These are phyloP conservation scores for Recurvirostra avosetta DNA, from an alignment of 2,113 vertebrate genomes.

Conservation along the genomic window DNA sequence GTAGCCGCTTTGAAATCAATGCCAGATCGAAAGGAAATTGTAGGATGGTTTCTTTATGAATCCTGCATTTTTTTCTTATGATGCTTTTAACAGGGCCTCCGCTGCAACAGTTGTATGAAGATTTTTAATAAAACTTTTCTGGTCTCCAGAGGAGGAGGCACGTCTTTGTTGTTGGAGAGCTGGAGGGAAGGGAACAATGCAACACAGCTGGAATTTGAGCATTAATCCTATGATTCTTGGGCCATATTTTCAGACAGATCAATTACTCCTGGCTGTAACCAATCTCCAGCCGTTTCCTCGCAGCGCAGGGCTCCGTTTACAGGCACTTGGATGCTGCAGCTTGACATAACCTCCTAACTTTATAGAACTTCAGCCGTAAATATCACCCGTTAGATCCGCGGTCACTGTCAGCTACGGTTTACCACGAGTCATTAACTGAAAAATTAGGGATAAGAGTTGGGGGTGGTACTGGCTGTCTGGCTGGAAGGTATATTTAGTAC, in stretches of 20 bases:
- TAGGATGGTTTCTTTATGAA: conserved; percentile 71
- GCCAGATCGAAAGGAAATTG: conserved; percentile 74
- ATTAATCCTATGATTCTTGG: conserved; percentile 71
- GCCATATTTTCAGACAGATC: conserved; percentile 75
- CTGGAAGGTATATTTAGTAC: neutral
- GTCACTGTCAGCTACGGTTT: conserved; percentile 1
- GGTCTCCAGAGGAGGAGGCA: conserved; percentile 73
- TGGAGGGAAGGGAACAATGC: conserved; percentile 72
- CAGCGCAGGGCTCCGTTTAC: conserved; percentile 43
- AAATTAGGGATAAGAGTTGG: conserved; percentile 13
- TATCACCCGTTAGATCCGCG: conserved; percentile 2
- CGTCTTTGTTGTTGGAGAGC: conserved; percentile 76
- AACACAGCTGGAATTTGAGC: conserved; percentile 70
- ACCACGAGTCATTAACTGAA: conserved; percentile 34
- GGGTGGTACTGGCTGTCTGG: neutral
- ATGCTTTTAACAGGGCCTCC: conserved; percentile 66
- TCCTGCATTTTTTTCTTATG: conserved; percentile 54
- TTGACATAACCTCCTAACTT: conserved; percentile 61
- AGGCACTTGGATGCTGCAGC: conserved; percentile 53
- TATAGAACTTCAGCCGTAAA: conserved; percentile 52
- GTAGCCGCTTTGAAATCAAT: conserved; percentile 74
- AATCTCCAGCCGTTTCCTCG: conserved; percentile 65
- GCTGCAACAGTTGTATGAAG: conserved; percentile 71
- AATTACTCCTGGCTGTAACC: conserved; percentile 74
- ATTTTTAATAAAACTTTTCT: conserved; percentile 80